Conservation (phyloP, 2,797 vertebrate genomes). For the Babyrousa celebensis region DNA sequence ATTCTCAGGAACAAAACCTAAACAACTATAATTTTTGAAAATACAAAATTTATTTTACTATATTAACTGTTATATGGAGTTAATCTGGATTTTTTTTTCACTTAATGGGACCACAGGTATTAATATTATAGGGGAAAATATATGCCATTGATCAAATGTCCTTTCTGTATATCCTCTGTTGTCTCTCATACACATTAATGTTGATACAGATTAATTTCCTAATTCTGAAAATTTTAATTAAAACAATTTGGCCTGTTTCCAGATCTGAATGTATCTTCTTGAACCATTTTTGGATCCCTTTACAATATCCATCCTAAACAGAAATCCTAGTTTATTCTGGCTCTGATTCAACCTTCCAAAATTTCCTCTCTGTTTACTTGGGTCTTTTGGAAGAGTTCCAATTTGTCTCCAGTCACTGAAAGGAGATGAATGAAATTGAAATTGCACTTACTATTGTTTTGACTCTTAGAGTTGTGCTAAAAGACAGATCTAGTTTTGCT, state of each 20-base stretch:
- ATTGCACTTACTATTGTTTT: conserved; percentile 81
- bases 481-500: conserved; percentile 79
- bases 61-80: background rate
- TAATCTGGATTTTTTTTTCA: background rate
- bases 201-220: conserved; percentile 77
- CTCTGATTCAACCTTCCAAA: conserved; percentile 75
- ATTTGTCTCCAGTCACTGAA: conserved; percentile 79
- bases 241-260: conserved; percentile 74
- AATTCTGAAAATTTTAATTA: conserved; percentile 77
- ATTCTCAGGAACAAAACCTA: conserved; percentile 25
- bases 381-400: conserved; percentile 79
- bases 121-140: background rate
- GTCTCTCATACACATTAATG: conserved; percentile 64
- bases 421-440: conserved; percentile 82
- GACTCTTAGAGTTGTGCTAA: conserved; percentile 76
- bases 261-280: conserved; percentile 74
- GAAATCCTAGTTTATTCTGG: conserved; percentile 82
- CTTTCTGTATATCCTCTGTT: conserved; percentile 9
- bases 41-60: conserved; percentile 31
- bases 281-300: conserved; percentile 65
- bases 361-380: conserved; percentile 79
- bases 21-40: conserved; percentile 25
- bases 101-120: conserved; percentile 25
- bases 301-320: conserved; percentile 72
- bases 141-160: conserved; percentile 47